Conservation (phyloP, 2,888 invertebrate species). For the Zaprionus obscuricornis region DNA sequence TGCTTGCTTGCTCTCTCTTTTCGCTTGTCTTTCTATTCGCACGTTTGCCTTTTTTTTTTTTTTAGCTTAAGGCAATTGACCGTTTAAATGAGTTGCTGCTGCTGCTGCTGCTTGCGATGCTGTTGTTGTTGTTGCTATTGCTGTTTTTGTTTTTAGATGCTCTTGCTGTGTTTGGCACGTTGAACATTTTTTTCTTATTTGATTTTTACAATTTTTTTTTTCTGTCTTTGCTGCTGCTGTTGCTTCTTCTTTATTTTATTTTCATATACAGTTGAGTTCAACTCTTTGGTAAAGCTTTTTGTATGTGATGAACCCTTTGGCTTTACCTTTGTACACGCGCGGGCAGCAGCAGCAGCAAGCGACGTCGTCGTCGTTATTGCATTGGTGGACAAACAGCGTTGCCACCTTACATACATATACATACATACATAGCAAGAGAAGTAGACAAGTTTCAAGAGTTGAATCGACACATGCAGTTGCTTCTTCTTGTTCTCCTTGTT, state of each 20-base stretch:
- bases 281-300: slow-evolving; percentile 42
- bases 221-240: too few relatives aligned
- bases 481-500: slow-evolving; percentile 19
- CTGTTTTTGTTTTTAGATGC: slow-evolving; percentile 31
- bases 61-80: slow-evolving; percentile 71
- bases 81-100: slow-evolving; percentile 69
- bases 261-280: slow-evolving; percentile 35
- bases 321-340: slow-evolving; percentile 37
- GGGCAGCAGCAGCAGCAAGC: slow-evolving; percentile 28
- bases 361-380: too few relatives aligned
- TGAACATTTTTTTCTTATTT: slow-evolving; percentile 35
- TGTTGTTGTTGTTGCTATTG: slow-evolving; percentile 32
- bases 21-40: slow-evolving; percentile 47
- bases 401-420: slow-evolving; percentile 45
- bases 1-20: slow-evolving; percentile 37
- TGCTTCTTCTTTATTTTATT: too few relatives aligned
- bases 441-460: slow-evolving; percentile 51
- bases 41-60: slow-evolving; percentile 53
- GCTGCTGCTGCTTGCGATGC: slow-evolving; percentile 17
- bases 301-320: too few relatives aligned
- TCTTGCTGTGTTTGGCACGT: slow-evolving; percentile 27
- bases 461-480: too few relatives aligned
- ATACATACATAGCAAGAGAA: too few relatives aligned
- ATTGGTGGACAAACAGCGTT: slow-evolving; percentile 30
- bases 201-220: slow-evolving; percentile 43